A percentile compares a stretch with the other conserved stretches of the same genome.
phyloP scores from a whole-genome alignment of 1,140 invertebrate genomes.

The Drosophila sulfurigaster region DNA sequence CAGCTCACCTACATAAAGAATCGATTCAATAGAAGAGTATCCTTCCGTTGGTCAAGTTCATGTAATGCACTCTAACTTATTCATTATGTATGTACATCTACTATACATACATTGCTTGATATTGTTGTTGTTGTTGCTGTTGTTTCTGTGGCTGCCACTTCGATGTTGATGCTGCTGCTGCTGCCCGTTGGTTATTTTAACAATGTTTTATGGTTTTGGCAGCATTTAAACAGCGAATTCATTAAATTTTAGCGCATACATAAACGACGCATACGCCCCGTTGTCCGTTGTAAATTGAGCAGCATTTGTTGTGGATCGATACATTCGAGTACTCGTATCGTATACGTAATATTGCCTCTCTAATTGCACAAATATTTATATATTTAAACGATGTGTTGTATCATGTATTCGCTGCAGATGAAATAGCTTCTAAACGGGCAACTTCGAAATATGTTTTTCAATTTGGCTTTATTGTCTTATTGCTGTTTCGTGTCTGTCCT shows the following conservation, averaged over 20 bases:
- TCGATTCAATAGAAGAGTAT: not conserved
- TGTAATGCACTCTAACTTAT: slow-evolving; percentile 11
- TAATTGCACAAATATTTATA: slow-evolving; percentile 5
- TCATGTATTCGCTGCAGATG: not conserved
- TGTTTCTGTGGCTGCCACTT: not conserved
- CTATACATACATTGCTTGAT: not conserved
- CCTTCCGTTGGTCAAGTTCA: not conserved
- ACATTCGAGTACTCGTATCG: not conserved
- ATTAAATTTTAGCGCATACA: slow-evolving; percentile 40
- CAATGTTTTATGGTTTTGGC: slow-evolving; percentile 54
- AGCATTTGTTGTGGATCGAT: slow-evolving; percentile 4
- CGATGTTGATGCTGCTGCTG: not conserved
- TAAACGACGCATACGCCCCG: slow-evolving; percentile 26
- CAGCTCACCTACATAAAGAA: no score
- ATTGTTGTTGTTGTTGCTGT: not conserved
- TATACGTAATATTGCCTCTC: slow-evolving; percentile 7
- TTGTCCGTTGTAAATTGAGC: slow-evolving; percentile 22
- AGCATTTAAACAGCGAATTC: slow-evolving; percentile 52
- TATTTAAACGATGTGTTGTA: not conserved
- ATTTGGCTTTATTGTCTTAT: slow-evolving; percentile 35
- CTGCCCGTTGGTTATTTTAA: slow-evolving; percentile 33
- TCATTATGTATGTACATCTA: slow-evolving; percentile 32
- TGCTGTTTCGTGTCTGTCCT: slow-evolving; percentile 4
- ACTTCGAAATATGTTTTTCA: slow-evolving; percentile 20
- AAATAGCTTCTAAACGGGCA: not conserved